phyloP scores from a whole-genome alignment of 2,113 vertebrate genomes.

The Trachemys scripta region DNA sequence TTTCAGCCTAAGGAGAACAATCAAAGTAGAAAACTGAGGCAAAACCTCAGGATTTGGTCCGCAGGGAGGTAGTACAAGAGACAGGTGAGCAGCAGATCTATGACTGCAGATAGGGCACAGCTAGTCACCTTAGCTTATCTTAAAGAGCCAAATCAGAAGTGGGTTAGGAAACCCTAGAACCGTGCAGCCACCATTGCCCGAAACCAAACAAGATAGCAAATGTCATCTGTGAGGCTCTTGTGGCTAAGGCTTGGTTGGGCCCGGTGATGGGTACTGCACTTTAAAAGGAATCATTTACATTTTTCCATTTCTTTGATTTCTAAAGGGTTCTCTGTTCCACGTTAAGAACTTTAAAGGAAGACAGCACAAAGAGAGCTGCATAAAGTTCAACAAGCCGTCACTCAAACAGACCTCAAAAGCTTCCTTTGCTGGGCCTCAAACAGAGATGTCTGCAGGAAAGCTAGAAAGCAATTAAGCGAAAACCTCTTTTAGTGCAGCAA shows the following conservation, averaged over 20 bases:
- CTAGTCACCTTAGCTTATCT: background rate
- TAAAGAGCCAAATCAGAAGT: background rate
- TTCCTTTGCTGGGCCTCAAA: background rate
- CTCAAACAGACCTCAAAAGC: background rate
- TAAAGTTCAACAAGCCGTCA: background rate
- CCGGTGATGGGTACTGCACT: background rate
- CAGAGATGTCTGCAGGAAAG: background rate
- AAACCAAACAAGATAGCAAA: background rate
- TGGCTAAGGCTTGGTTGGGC: too few species aligned
- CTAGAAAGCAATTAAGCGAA: constrained; percentile 20
- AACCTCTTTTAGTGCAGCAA: background rate
- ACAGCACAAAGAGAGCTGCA: background rate
- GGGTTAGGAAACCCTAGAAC: fast-evolving
- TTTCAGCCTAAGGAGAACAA: background rate
- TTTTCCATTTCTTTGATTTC: background rate
- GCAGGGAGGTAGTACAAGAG: background rate
- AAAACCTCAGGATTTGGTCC: background rate
- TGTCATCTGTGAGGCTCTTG: background rate
- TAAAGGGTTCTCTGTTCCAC: background rate
- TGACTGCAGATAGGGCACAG: background rate
- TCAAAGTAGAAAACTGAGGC: background rate
- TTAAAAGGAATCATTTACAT: background rate
- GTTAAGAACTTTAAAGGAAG: background rate
- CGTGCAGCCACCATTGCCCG: background rate
- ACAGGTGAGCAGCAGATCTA: fast-evolving